Conservation (phyloP, 2,888 invertebrate genomes). For the Thalpophila matura region DNA sequence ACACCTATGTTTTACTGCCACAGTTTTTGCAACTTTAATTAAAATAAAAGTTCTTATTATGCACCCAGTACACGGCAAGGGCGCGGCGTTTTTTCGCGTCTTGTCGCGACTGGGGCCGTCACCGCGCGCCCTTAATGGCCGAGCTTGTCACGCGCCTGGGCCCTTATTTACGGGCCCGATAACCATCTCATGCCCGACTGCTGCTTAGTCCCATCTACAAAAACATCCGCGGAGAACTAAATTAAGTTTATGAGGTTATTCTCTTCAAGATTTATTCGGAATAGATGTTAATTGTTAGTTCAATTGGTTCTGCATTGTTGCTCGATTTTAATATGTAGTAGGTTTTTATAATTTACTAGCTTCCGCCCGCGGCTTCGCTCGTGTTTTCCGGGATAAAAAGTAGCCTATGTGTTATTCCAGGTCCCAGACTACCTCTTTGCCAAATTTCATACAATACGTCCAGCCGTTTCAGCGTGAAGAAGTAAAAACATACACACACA, state of each 20-base stretch:
- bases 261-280: conserved; percentile 43
- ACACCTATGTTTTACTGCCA: conserved; percentile 2
- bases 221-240: conserved; percentile 44
- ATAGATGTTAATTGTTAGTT: conserved; percentile 31
- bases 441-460: no score
- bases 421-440: no score
- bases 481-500: no score
- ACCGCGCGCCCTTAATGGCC: conserved; percentile 78
- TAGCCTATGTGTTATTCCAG: no score
- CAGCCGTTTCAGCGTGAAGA: no score
- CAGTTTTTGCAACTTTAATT: conserved; percentile 24
- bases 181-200: conserved; percentile 73
- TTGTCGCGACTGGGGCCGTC: conserved; percentile 61
- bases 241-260: conserved; percentile 53
- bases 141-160: conserved; percentile 79
- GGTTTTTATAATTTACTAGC: no score
- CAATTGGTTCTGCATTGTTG: conserved; percentile 21
- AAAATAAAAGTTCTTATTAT: conserved; percentile 32
- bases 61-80: conserved; percentile 41
- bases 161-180: conserved; percentile 85
- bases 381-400: no score
- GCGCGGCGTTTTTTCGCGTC: conserved; percentile 48
- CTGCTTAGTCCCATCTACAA: conserved; percentile 33
- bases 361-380: no score
- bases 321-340: conserved; percentile 13